Evolutionary conservation across 2,113 vertebrate species (phyloP).

Genomic region (Cephalopholis sonnerati): DNA sequence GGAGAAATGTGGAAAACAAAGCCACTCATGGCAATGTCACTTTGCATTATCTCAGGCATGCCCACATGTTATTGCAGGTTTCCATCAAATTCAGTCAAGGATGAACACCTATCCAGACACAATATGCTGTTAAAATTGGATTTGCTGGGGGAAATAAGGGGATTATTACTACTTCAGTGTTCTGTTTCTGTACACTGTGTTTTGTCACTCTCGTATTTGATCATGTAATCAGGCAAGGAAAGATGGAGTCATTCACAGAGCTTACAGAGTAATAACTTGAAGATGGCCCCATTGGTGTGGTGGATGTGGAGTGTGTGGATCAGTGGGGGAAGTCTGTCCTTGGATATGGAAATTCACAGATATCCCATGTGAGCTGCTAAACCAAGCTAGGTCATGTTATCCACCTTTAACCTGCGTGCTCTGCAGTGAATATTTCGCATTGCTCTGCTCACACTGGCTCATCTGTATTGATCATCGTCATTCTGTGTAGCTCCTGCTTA

Average conservation of each 20-base stretch:
- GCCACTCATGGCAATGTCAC: constrained; percentile 69
- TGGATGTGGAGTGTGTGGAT: constrained; percentile 22
- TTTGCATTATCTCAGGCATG: constrained; percentile 69
- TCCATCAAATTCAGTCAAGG: constrained; percentile 73
- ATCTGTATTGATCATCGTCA: constrained; percentile 48
- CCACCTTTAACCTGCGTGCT: constrained; percentile 42
- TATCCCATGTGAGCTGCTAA: constrained; percentile 48
- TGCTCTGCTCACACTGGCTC: constrained; percentile 30
- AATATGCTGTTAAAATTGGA: constrained; percentile 77
- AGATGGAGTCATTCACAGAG: constrained; percentile 68
- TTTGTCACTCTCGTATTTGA: constrained; percentile 69
- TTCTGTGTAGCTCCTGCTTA: constrained; percentile 41
- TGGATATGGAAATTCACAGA: constrained; percentile 69
- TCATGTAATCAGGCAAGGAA: constrained; percentile 67
- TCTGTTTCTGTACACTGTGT: constrained; percentile 57
- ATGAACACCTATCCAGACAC: constrained; percentile 67
- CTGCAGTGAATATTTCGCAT: constrained; percentile 44
- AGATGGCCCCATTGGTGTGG: constrained; percentile 48
- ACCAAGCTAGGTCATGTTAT: constrained; percentile 51
- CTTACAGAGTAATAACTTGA: constrained; percentile 70
- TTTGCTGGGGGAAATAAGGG: constrained; percentile 65
- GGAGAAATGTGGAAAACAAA: constrained; percentile 64
- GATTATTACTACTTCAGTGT: constrained; percentile 71
- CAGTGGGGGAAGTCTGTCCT: constrained; percentile 41
- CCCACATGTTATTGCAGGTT: constrained; percentile 57